phyloP scores from a whole-genome alignment of 64 coral and sea anemone species.

The Acropora yongei region DNA sequence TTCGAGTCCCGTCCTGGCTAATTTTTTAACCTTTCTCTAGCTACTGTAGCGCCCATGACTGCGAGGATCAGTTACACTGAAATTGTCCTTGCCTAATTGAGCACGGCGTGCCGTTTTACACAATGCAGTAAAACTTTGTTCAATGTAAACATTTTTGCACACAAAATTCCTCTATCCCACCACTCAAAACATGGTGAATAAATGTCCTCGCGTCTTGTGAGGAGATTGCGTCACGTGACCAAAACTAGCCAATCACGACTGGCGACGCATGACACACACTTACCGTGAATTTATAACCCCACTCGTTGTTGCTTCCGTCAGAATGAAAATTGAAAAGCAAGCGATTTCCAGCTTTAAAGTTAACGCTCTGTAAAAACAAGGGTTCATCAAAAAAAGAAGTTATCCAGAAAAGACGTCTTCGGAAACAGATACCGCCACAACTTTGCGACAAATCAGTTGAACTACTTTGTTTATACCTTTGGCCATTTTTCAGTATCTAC shows the following conservation, averaged over 20 bases:
- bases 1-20: too few species aligned
- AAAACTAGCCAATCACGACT: too few species aligned
- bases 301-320: conserved; percentile 98
- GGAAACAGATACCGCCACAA: neutral
- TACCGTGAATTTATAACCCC: conserved; percentile 98
- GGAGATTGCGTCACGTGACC: too few species aligned
- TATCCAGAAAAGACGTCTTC: neutral
- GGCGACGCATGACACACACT: neutral
- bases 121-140: too few species aligned
- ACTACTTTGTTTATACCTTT: conserved; percentile 32
- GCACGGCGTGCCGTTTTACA: too few species aligned
- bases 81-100: too few species aligned
- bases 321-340: conserved; percentile 94
- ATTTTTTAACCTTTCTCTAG: too few species aligned
- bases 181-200: too few species aligned
- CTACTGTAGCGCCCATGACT: neutral
- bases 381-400: neutral
- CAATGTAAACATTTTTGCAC: too few species aligned
- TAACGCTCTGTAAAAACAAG: conserved; percentile 59
- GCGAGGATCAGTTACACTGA: too few species aligned
- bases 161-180: too few species aligned
- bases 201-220: too few species aligned
- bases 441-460: neutral
- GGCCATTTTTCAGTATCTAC: conserved; percentile 98
- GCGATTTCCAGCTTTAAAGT: conserved; percentile 87